Conservation (phyloP, 2,888 invertebrate species). For the Drosophila nigricruria region DNA sequence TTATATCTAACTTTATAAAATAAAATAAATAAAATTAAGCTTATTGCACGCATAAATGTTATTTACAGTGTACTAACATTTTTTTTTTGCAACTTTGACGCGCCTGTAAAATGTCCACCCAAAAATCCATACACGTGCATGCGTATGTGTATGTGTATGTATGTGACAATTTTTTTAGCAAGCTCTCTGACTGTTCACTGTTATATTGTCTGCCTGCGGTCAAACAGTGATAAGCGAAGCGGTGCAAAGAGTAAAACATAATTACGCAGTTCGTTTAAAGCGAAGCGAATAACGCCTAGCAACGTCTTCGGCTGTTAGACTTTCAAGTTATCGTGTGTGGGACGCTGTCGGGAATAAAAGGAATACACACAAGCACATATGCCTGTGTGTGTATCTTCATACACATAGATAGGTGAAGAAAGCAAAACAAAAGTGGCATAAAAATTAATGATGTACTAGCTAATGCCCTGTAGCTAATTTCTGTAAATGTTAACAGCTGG, state of each 20-base stretch:
- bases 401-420: background rate
- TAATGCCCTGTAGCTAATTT: background rate
- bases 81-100: constrained; percentile 31
- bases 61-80: constrained; percentile 32
- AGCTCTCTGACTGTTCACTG: background rate
- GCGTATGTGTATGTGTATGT: background rate
- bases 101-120: constrained; percentile 48
- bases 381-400: background rate
- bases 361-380: background rate
- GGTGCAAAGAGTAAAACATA: constrained; percentile 56
- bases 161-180: constrained; percentile 9
- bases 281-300: constrained; percentile 49
- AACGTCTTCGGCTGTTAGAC: constrained; percentile 33
- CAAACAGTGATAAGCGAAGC: constrained; percentile 32
- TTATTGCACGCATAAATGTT: background rate
- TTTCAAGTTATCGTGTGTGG: constrained; percentile 11
- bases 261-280: constrained; percentile 59
- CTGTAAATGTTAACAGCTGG: too few species aligned
- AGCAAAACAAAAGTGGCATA: background rate
- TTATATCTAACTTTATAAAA: too few species aligned
- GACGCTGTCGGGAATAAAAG: background rate
- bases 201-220: constrained; percentile 16
- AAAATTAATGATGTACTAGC: background rate
- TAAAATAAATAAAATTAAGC: too few species aligned
- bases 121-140: constrained; percentile 33